Percentiles rank a stretch among this genome's conserved stretches.
Conservation (phyloP, 2,888 invertebrate species). For the Mesorhabditis spiculigera region DNA sequence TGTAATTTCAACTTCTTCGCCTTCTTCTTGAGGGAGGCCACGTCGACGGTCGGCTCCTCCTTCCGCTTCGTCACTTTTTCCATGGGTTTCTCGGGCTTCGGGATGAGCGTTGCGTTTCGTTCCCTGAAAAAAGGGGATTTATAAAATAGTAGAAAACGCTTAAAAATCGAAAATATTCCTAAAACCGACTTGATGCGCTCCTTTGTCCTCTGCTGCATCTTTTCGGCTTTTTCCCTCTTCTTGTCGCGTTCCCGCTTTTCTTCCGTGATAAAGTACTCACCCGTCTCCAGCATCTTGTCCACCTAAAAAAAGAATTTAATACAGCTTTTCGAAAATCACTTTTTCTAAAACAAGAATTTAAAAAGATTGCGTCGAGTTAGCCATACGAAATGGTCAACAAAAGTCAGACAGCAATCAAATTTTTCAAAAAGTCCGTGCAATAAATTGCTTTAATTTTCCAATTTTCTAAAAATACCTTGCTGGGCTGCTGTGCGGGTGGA, state of each 20-base stretch:
- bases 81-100: conserved; percentile 27
- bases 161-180: conserved; percentile 2
- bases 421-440: too few species aligned
- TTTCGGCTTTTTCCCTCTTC: conserved; percentile 20
- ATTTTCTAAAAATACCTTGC: conserved; percentile 68
- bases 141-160: neutral
- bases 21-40: conserved; percentile 40
- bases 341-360: neutral
- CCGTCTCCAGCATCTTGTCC: conserved; percentile 86
- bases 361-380: too few species aligned
- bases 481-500: conserved; percentile 86
- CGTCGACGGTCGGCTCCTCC: conserved; percentile 26
- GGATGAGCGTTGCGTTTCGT: conserved; percentile 22
- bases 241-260: conserved; percentile 61
- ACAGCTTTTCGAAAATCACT: neutral
- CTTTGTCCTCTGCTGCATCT: conserved; percentile 17
- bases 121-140: conserved; percentile 18
- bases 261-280: conserved; percentile 87
- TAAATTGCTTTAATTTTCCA: too few species aligned
- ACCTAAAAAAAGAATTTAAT: conserved; percentile 61
- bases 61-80: conserved; percentile 28
- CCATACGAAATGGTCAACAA: too few species aligned
- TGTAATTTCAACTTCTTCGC: conserved; percentile 28
- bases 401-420: too few species aligned
- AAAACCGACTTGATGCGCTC: conserved; percentile 2